Base-by-base conservation (phyloP, 1,140 invertebrate species). In the Druon quercuslanigerum region DNA sequence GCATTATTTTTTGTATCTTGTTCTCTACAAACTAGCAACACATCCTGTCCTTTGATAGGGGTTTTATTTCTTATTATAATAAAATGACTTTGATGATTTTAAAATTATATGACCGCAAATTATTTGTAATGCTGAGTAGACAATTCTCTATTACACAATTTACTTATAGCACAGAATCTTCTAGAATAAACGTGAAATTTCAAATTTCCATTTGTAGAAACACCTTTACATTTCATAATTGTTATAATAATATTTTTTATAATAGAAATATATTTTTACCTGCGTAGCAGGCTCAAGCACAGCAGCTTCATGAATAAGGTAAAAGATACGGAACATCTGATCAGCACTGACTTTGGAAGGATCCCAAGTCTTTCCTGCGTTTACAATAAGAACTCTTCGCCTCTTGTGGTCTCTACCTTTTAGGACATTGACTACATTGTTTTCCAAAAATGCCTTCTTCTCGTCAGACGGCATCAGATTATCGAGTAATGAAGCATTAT, bases 251-350 rank as follows among this genome's bases (percentile, higher is more conserved):
- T 9, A 46, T 46, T 46, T 46, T 52, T 14, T 72, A n/a, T 8
- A 12, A 74, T 66, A n/a, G 5, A 40, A 66, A n/a, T 46, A 46
- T 33, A 46, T 46, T 5, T 79, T 74, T n/a, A 92, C 90, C 89
- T 96, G 95, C 6, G 94, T 94, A 87, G 95, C 94, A 6, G 94
- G 94, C 86, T 96, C 96, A 54, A 94, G 81, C 54, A 96, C 92
- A 1, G 96, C 95, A 0, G 94, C 93, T 78, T 95, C 92, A 83
- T 97, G 96, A 52, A 96, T 94, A 73, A 97, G 87, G 85, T 96
- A 96, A 81, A 96, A 95, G 77, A 96, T 87, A 79, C 94, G 92
- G 88, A 97, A 96, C 78, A 96, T 86, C 81, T 95, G 94, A 84
- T 96, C 95, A 11, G 95, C 92, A 51, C 83, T 93, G 51, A 96